phyloP scores from a whole-genome alignment of 2,113 vertebrate genomes.

The Lycocorax pyrrhopterus region DNA sequence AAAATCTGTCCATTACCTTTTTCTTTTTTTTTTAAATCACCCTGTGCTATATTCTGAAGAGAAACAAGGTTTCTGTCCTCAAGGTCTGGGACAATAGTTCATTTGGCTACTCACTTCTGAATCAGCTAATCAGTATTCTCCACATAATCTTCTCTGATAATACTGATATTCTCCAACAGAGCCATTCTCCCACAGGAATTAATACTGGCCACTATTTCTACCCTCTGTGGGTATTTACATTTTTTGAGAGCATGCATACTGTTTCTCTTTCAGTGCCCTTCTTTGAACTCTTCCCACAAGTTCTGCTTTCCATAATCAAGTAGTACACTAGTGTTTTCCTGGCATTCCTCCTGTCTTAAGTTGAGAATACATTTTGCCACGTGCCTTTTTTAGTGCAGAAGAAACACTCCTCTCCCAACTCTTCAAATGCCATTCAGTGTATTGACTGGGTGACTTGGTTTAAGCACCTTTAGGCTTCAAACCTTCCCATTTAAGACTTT shows the following conservation, averaged over 20 bases:
- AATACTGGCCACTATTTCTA: neutral
- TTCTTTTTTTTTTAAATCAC: neutral
- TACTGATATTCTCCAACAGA: neutral
- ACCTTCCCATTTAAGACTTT: neutral
- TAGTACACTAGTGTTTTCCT: neutral
- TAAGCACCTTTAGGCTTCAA: neutral
- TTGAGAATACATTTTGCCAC: neutral
- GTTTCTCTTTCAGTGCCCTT: neutral
- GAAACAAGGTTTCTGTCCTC: neutral
- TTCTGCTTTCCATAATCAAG: neutral
- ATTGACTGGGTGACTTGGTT: rapidly evolving
- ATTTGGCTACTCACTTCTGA: neutral
- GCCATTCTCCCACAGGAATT: neutral
- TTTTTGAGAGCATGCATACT: neutral
- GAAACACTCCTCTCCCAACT: neutral
- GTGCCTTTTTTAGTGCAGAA: neutral
- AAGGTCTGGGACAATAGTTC: neutral
- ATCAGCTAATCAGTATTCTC: neutral
- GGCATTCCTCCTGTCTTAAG: neutral
- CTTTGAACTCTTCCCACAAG: neutral
- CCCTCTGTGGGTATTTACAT: neutral
- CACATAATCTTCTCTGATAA: neutral
- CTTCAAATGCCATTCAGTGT: neutral
- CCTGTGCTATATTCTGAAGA: neutral
- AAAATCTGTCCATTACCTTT: neutral